Evolutionary conservation across 2,797 vertebrate species (phyloP).

Genomic region (Urocyon cinereoargenteus): DNA sequence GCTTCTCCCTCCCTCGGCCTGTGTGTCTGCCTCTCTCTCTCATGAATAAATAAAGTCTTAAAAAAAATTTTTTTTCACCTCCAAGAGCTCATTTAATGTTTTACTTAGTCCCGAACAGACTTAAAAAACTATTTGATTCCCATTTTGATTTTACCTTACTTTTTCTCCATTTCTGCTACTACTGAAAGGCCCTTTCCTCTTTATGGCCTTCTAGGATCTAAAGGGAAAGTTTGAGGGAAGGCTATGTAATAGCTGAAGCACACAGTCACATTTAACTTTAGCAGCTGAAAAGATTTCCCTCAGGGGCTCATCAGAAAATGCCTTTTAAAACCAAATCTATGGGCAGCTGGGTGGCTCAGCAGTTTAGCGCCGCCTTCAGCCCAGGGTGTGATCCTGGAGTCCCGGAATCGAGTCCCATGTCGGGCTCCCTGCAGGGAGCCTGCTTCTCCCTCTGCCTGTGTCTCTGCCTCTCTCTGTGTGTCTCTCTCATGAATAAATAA

Average conservation of each 20-base stretch:
- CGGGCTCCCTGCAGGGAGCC: not conserved
- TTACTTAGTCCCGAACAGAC: not conserved
- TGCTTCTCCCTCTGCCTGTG: not conserved
- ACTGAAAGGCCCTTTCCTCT: not conserved
- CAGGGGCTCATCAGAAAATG: conserved; percentile 1
- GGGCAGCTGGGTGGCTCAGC: not conserved
- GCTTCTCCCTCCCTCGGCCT: no score
- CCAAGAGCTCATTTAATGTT: not conserved
- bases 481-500: no score
- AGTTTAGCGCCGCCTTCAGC: not conserved
- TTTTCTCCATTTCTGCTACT: conserved; percentile 14
- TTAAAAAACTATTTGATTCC: not conserved
- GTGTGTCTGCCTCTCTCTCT: no score
- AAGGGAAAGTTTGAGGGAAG: conserved; percentile 6
- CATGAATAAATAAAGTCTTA: no score
- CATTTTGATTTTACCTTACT: conserved; percentile 55
- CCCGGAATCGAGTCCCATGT: not conserved
- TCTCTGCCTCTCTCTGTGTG: no score
- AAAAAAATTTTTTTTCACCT: not conserved
- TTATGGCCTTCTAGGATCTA: not conserved
- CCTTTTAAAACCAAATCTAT: conserved; percentile 44
- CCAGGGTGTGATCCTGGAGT: not conserved
- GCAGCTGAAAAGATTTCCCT: conserved; percentile 13
- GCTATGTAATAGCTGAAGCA: not conserved
- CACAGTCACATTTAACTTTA: conserved; percentile 35